These are phyloP conservation scores for Spermophilus dauricus DNA, from an alignment of 2,113 vertebrate genomes.

Conservation along the genomic window DNA sequence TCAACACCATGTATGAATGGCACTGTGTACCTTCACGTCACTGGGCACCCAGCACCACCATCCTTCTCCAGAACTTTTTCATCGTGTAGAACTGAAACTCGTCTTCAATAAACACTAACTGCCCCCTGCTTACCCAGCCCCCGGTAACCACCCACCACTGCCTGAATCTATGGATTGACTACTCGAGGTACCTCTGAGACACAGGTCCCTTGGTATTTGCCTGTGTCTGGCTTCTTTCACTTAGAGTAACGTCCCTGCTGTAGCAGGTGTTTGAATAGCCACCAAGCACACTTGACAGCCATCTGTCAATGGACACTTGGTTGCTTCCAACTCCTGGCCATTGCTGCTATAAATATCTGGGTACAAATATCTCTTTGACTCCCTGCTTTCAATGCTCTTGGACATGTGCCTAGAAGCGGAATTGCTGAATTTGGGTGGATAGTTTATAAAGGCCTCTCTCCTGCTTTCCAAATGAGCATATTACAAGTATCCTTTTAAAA, in stretches of 20 bases:
- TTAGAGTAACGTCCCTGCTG: fast-evolving
- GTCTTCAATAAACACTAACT: not conserved
- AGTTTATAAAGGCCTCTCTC: not conserved
- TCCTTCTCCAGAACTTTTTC: not conserved
- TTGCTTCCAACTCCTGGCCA: not conserved
- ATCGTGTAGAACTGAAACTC: not conserved
- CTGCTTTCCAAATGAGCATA: not conserved
- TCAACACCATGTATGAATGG: no score
- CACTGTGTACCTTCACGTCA: fast-evolving
- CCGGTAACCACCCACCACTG: not conserved
- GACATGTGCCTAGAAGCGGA: not conserved
- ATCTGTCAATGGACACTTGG: not conserved
- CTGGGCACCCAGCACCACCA: fast-evolving
- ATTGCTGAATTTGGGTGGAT: fast-evolving
- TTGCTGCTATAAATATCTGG: not conserved
- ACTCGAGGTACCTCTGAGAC: fast-evolving
- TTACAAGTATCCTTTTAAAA: not conserved
- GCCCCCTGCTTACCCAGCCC: not conserved
- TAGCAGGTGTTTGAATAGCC: not conserved
- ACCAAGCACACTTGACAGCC: not conserved
- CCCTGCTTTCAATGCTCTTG: no score
- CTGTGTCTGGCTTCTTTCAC: not conserved
- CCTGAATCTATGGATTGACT: not conserved
- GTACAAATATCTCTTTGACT: not conserved
- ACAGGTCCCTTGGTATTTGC: fast-evolving